Conservation (phyloP, 2,888 invertebrate genomes). For the Anorthoa munda region DNA sequence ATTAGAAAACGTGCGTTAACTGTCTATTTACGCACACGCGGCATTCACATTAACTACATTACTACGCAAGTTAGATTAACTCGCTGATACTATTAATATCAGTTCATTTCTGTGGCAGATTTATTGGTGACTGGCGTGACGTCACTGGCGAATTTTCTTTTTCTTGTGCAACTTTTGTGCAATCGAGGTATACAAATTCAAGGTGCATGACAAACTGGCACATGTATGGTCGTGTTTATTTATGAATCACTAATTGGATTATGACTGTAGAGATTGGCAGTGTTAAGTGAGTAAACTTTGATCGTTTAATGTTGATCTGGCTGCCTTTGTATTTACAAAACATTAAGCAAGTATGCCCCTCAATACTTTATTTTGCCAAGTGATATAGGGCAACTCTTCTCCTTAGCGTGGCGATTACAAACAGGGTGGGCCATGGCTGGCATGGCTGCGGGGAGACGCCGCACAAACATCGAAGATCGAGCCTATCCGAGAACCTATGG, state of each 20-base stretch:
- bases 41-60: conserved; percentile 50
- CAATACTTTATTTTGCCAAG: not conserved
- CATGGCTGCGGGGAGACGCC: too few relatives aligned
- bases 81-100: conserved; percentile 33
- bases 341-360: not conserved
- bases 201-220: conserved; percentile 24
- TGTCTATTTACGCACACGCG: conserved; percentile 53
- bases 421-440: too few relatives aligned
- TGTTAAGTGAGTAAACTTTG: conserved; percentile 9
- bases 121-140: conserved; percentile 39
- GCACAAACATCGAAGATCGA: too few relatives aligned
- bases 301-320: not conserved
- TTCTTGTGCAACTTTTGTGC: conserved; percentile 39
- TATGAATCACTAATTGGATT: conserved; percentile 41
- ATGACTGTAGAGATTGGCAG: conserved; percentile 10
- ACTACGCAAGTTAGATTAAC: conserved; percentile 33
- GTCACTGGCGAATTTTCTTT: conserved; percentile 33
- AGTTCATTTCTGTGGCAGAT: conserved; percentile 20
- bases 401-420: too few relatives aligned
- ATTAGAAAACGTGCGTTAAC: conserved; percentile 55
- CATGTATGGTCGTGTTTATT: conserved; percentile 4
- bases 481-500: too few relatives aligned
- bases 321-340: not conserved
- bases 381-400: too few relatives aligned
- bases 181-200: conserved; percentile 18